Base-by-base conservation (phyloP, 2,888 invertebrate genomes). In the Metellina segmentata region DNA sequence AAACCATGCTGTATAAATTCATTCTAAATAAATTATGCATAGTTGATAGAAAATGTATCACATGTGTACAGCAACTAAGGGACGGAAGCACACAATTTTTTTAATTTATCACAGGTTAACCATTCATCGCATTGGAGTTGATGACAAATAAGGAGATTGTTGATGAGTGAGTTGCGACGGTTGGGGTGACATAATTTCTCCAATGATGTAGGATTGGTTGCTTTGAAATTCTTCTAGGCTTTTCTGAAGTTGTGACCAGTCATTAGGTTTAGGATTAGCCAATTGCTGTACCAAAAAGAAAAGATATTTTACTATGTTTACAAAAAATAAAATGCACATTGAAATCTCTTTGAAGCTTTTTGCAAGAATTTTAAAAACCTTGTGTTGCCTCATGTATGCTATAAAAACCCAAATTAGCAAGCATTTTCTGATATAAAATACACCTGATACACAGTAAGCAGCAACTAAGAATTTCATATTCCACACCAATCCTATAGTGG, bases 211-310 rank as follows among this genome's bases (percentile, higher is more conserved):
- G 0, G 97, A 97, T 95, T 98, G 98, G 95, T 98, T 98, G 95
- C 98, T 97, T 94, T 98, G 97, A 94, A 98, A 96, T 95, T 99
- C 99, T 95, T 98, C 98, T 93, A 99, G 96, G 2, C 98, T 98
- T 95, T 97, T 97, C 94, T 97, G 96, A 95, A 99, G 97, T 95
- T 98, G 97, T 94, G 97, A 97, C 98, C 98, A 99, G 95, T 99
- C 99, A 95, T 99, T 99, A 94, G 97, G 97, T 75, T 98, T 96
- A 6, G 99, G 98, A 95, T 97, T 97, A 34, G 98, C 97, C 94
- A 99, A 96, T 96, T 97, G 97, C 97, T 98, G 95, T 0, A 95
- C 95, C 90, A 93, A 94, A 93, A 86, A 72, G 9, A 74, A 71
- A 49, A 83, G 0, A 70, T 19, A 48, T 69, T n/a, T 51, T 19